Conservation (phyloP, 2,113 vertebrate species). For the Hippotragus niger region DNA sequence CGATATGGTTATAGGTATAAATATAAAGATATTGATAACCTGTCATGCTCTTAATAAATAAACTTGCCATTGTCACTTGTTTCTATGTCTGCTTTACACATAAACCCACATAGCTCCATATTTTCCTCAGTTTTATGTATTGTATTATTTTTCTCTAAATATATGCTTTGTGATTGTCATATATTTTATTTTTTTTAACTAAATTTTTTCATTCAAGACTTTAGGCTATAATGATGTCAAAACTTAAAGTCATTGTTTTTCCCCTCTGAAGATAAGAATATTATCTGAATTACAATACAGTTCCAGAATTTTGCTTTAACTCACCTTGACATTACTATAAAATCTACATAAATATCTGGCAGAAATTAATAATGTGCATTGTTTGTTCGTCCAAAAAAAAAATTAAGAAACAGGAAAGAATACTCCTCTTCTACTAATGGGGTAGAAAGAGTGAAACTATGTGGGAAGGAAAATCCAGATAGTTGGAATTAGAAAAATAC, state of each 20-base stretch:
- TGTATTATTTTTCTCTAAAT: constrained; percentile 50
- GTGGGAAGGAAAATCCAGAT: not conserved
- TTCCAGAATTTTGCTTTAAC: not conserved
- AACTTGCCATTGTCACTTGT: not conserved
- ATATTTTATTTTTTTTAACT: not conserved
- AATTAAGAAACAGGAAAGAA: not conserved
- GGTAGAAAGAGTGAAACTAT: not conserved
- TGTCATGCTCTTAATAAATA: not conserved
- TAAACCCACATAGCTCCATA: not conserved
- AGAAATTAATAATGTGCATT: not conserved
- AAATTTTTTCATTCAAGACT: not conserved
- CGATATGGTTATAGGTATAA: not conserved
- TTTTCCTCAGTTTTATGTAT: constrained; percentile 52
- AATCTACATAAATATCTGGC: not conserved
- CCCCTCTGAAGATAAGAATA: not conserved
- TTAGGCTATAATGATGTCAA: constrained; percentile 13
- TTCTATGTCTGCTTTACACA: not conserved
- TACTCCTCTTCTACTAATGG: not conserved
- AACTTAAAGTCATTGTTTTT: not conserved
- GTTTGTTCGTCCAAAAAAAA: not conserved
- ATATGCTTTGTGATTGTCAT: not conserved
- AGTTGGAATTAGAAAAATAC: not conserved
- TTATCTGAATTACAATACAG: not conserved
- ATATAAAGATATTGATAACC: not conserved
- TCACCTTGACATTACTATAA: not conserved